phyloP scores from a whole-genome alignment of 92 coral and sea anemone species.

The Zoanthus gigantus region DNA sequence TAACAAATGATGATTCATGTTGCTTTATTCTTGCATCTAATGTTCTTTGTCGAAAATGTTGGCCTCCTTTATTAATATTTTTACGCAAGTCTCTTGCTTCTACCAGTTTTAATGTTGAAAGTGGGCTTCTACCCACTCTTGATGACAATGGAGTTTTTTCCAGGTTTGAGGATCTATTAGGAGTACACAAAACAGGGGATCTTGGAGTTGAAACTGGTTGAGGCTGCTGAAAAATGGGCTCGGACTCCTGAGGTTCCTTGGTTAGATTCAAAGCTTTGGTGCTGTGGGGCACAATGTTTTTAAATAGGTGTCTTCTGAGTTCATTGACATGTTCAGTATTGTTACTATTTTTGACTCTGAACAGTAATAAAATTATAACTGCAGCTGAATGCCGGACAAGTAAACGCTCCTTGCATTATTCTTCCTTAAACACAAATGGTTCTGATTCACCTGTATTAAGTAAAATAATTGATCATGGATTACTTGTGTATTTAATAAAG shows the following conservation, averaged over 20 bases:
- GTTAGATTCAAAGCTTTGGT: too few relatives aligned
- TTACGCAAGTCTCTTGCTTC: conserved; percentile 1
- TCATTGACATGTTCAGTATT: neutral
- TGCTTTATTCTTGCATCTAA: conserved; percentile 33
- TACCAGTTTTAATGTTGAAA: neutral
- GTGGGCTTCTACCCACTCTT: neutral
- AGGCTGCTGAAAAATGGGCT: neutral
- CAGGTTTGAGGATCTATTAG: neutral
- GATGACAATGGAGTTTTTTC: neutral
- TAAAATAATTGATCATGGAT: neutral
- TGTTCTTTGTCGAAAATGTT: neutral
- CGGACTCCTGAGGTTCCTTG: too few relatives aligned
- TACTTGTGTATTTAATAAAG: neutral
- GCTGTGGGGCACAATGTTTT: neutral
- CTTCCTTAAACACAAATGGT: conserved; percentile 21
- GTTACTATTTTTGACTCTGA: neutral
- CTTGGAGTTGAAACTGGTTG: neutral
- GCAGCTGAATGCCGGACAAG: conserved; percentile 13
- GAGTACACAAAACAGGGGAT: neutral
- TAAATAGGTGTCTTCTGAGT: too few relatives aligned
- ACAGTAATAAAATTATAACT: neutral
- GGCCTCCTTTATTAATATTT: neutral
- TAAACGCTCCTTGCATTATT: neutral
- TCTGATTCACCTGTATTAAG: conserved; percentile 3
- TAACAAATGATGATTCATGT: conserved; percentile 25